Percentiles rank a stretch among this genome's conserved stretches.
Conservation (phyloP, 2,797 vertebrate species). For the Chelidonichthys spinosus region DNA sequence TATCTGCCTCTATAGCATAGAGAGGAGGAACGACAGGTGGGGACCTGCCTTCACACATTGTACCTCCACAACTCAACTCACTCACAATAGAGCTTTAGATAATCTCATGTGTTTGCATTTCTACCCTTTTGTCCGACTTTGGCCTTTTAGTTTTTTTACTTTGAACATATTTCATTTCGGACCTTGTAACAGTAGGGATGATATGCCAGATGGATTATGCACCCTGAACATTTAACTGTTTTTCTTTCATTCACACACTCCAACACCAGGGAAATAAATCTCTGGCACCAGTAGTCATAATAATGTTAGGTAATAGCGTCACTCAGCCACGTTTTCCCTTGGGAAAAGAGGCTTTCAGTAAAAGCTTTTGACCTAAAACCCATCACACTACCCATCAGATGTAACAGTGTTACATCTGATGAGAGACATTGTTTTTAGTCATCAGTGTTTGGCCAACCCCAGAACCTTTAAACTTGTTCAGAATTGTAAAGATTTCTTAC, state of each 20-base stretch:
- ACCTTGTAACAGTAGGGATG: background rate
- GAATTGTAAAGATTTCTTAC: background rate
- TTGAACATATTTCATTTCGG: too few relatives aligned
- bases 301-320: constrained; percentile 22
- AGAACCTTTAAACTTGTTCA: background rate
- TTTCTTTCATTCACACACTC: constrained; percentile 12
- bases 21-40: constrained; percentile 91
- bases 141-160: too few relatives aligned
- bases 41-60: constrained; percentile 23
- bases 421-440: background rate
- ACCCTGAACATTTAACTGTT: background rate
- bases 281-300: constrained; percentile 8
- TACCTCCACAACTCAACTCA: too few relatives aligned
- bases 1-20: constrained; percentile 97
- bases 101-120: too few relatives aligned
- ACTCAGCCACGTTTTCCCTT: constrained; percentile 28
- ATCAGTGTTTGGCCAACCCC: background rate
- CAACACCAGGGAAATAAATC: constrained; percentile 20
- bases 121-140: too few relatives aligned
- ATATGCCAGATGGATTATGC: background rate
- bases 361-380: constrained; percentile 18
- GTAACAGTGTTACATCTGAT: constrained; percentile 5
- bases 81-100: too few relatives aligned
- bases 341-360: constrained; percentile 36
- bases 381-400: constrained; percentile 36